Evolutionary conservation across 2,113 vertebrate species (phyloP).

Genomic region (Prionailurus bengalensis): DNA sequence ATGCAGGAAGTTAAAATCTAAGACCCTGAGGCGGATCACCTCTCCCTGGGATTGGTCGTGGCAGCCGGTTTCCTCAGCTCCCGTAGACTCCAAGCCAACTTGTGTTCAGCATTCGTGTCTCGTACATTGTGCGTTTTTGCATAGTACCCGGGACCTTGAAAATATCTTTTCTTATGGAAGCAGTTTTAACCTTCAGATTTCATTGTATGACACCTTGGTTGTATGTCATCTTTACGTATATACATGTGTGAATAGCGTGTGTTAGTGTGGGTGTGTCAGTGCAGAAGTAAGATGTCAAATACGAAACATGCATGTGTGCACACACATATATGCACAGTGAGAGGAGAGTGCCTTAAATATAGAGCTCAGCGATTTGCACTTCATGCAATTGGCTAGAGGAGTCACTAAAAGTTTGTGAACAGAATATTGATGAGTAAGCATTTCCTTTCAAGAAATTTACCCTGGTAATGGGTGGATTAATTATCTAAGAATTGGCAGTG

Average conservation of each 20-base stretch:
- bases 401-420: not conserved
- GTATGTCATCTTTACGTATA: not conserved
- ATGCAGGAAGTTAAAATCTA: conserved; percentile 23
- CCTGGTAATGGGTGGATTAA: not conserved
- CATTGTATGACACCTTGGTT: not conserved
- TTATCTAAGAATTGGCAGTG: not conserved
- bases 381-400: conserved; percentile 12
- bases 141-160: not conserved
- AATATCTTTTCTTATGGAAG: not conserved
- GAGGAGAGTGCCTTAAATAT: not conserved
- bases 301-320: not conserved
- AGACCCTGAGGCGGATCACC: not conserved
- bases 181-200: not conserved
- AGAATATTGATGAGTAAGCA: not conserved
- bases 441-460: conserved; percentile 49
- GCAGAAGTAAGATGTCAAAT: not conserved
- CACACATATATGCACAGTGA: not conserved
- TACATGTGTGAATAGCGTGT: rapidly evolving
- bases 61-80: not conserved
- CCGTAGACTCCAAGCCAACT: not conserved
- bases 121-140: not conserved
- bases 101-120: not conserved
- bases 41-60: not conserved
- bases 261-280: not conserved
- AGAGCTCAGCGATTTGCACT: not conserved